These are phyloP conservation scores for Rotaria macrura DNA, from an alignment of 2,888 invertebrate genomes.

Conservation along the genomic window DNA sequence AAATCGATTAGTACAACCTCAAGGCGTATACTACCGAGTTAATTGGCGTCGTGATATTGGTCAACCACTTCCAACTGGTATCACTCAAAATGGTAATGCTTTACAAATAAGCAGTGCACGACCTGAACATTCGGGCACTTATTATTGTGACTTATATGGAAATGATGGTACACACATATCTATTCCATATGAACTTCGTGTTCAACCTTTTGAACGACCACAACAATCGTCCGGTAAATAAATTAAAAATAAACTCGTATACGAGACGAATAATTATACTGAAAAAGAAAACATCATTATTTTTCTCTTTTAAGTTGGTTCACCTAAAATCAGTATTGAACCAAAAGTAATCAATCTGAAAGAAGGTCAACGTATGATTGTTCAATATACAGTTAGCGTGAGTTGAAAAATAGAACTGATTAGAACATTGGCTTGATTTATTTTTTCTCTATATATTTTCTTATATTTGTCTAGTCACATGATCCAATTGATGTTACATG, in stretches of 20 bases:
- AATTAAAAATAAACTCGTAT: too few relatives aligned
- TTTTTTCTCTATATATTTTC: too few relatives aligned
- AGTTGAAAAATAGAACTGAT: neutral
- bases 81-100: neutral
- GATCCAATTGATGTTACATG: neutral
- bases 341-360: neutral
- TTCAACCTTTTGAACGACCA: neutral
- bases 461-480: neutral
- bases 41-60: neutral
- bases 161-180: neutral
- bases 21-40: neutral
- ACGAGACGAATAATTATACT: too few relatives aligned
- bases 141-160: neutral
- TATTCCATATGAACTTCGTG: neutral
- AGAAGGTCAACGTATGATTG: conserved; percentile 22
- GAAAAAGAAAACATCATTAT: neutral
- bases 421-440: neutral
- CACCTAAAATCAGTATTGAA: neutral
- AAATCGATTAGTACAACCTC: neutral
- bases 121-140: neutral
- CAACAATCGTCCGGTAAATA: too few relatives aligned
- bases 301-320: neutral
- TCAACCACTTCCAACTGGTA: neutral
- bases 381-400: conserved; percentile 13
- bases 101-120: neutral